Evolutionary conservation across 2,797 vertebrate species (phyloP).

Genomic region (Echeneis naucrates): DNA sequence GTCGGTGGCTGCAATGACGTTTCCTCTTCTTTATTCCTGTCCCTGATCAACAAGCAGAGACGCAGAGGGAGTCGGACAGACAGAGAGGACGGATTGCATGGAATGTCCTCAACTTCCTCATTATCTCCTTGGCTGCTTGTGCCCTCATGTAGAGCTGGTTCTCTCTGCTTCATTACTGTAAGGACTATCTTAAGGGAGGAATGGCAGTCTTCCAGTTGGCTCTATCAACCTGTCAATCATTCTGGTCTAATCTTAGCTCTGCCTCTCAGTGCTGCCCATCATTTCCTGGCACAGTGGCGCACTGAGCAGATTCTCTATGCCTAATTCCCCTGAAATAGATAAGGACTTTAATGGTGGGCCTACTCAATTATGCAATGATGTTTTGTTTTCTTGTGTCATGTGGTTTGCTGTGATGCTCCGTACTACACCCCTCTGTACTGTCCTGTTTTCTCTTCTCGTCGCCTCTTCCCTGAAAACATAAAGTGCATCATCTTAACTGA

Average conservation of each 20-base stretch:
- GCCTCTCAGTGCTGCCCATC: slow-evolving; percentile 78
- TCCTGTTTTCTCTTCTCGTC: slow-evolving; percentile 6
- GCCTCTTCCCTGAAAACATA: background rate
- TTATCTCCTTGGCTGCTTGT: slow-evolving; percentile 75
- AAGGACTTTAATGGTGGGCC: slow-evolving; percentile 74
- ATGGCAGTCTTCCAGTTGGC: slow-evolving; percentile 81
- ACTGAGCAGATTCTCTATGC: slow-evolving; percentile 67
- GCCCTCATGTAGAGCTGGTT: slow-evolving; percentile 64
- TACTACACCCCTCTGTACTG: slow-evolving; percentile 1
- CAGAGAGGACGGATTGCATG: slow-evolving; percentile 58
- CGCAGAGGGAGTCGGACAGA: slow-evolving; percentile 40
- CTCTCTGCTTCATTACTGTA: slow-evolving; percentile 78
- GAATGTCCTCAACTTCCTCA: slow-evolving; percentile 72
- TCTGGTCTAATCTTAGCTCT: slow-evolving; percentile 79
- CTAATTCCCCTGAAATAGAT: slow-evolving; percentile 74
- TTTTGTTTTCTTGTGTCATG: slow-evolving; percentile 53
- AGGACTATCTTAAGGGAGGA: slow-evolving; percentile 76
- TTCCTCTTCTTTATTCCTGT: slow-evolving; percentile 43
- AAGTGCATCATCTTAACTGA: background rate
- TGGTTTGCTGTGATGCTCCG: slow-evolving; percentile 31
- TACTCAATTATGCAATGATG: slow-evolving; percentile 76
- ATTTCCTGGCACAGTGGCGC: slow-evolving; percentile 74
- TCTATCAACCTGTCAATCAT: slow-evolving; percentile 79
- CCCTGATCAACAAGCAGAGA: slow-evolving; percentile 29
- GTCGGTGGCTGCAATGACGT: slow-evolving; percentile 28